Evolutionary conservation across 2,113 vertebrate species (phyloP).

Genomic region (Sinocyclocheilus grahami): DNA sequence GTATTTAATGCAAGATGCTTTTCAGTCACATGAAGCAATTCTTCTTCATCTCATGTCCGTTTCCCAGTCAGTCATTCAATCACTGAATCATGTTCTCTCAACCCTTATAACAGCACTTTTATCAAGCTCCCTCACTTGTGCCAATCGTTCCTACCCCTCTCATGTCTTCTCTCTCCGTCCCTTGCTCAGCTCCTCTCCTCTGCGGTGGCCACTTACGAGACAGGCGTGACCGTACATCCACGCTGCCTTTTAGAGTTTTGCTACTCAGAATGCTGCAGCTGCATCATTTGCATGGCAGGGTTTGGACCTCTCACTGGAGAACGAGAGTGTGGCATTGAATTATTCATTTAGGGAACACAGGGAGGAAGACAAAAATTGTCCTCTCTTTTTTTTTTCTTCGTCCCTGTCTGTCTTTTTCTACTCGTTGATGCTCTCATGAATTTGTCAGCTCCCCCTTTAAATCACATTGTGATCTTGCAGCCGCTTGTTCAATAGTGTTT

Average conservation of each 20-base stretch:
- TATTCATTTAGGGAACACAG: constrained; percentile 65
- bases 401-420: constrained; percentile 43
- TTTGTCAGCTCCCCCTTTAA: neutral
- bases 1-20: constrained; percentile 20
- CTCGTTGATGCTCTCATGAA: constrained; percentile 1
- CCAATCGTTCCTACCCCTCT: constrained; percentile 29
- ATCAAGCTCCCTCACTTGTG: constrained; percentile 44
- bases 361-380: neutral
- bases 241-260: constrained; percentile 63
- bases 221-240: constrained; percentile 70
- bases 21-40: constrained; percentile 28
- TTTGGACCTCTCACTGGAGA: constrained; percentile 57
- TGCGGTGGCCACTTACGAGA: constrained; percentile 46
- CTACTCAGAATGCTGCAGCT: constrained; percentile 56
- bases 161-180: constrained; percentile 15
- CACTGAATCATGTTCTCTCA: constrained; percentile 8
- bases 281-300: constrained; percentile 70
- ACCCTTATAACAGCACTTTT: constrained; percentile 38
- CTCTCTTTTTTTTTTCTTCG: constrained; percentile 29
- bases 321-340: constrained; percentile 66
- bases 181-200: constrained; percentile 40
- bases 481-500: constrained; percentile 1
- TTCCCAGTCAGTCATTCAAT: constrained; percentile 23
- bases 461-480: neutral
- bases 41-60: constrained; percentile 2